Evolutionary conservation across 2,888 invertebrate genomes (phyloP), one percentile per base, ranked within the genome.

Genomic region (Isotomurus palustris): DNA sequence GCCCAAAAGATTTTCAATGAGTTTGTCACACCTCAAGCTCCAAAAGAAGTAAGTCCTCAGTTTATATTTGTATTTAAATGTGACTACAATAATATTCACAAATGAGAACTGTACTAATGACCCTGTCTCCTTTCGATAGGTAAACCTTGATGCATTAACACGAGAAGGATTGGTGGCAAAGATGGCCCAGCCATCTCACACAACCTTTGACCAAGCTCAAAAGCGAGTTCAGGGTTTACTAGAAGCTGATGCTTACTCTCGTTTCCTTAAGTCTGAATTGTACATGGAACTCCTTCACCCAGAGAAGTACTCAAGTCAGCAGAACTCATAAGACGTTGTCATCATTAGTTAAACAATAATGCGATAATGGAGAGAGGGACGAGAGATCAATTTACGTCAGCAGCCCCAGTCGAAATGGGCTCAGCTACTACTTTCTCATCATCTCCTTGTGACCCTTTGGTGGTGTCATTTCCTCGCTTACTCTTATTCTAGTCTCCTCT

Each of bases 91-190:
- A n/a, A n/a, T n/a, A n/a, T n/a, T n/a, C n/a, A n/a, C n/a, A n/a
- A n/a, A n/a, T n/a, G n/a, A n/a, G n/a, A n/a, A n/a, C n/a, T n/a
- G n/a, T n/a, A n/a, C n/a, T n/a, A n/a, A n/a, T n/a, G n/a, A n/a
- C n/a, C n/a, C n/a, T n/a, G n/a, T n/a, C n/a, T n/a, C n/a, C n/a
- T 6, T 50, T 55, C 71, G 65, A 25, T 73, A 80, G 80, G 75
- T 81, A 22, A 81, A 81, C 71, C 71, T 81, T 58, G 80, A 81
- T 69, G 76, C 78, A 12, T 75, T 76, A 60, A 79, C 78, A n/a
- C 71, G 78, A 52, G 78, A 78, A 35, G 72, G 78, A 53, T 72
- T 75, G 41, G 69, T 73, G 29, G 76, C 72, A 32, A 75, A 74
- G 64, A 71, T 79, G 54, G 72, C 73, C 52, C 74, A 73, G 59